Base-by-base conservation (phyloP, 2,797 vertebrate genomes). In the Cetoscarus ocellatus region DNA sequence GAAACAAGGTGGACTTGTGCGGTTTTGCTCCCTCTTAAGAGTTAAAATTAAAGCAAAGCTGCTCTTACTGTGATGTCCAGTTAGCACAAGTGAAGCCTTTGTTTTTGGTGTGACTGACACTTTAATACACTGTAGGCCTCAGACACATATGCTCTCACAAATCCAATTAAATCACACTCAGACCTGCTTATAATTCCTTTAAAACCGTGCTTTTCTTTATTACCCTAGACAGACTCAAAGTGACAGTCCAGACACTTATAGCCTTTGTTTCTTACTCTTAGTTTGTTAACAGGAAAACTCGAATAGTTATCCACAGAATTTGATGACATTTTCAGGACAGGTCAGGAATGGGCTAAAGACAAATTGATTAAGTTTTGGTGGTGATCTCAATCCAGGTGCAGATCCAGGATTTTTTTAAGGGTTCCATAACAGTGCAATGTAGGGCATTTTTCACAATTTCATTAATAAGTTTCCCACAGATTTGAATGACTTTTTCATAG, bases 41-140 rank as follows among this genome's bases (percentile, higher is more conserved):
- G 1, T 39, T 49, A 11, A 5, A 57, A n/a, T 15, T 15, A 54
- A 74, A 10, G 0, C 15, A 57, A 8, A 7, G 49, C 10, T n/a
- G 54, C 1, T 10, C 40, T 17, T 56, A 8, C 3, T 61, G 13
- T 2, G 51, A 66, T 60, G 69, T 73, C 17, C 4, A 45, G 62
- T 6, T 55, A 55, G 63, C 45, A 83, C 82, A 83, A 82, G 70
- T 39, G 44, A 62, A 10, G 38, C 50, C 73, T 76, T 89, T 84
- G 57, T 79, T 72, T n/a, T 45, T 39, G 71, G 79, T 81, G 74
- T 79, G 70, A 77, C 27, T 61, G 77, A 83, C 3, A 13, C 47
- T 75, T 82, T 42, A 79, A 64, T 80, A 73, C 83, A 78, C 50
- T 50, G 59, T 50, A 27, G 52, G 17, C 43, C 67, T 50, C 55